These are phyloP conservation scores for Hipparchia sbordonii DNA, from an alignment of 2,888 invertebrate species.

Conservation along the genomic window DNA sequence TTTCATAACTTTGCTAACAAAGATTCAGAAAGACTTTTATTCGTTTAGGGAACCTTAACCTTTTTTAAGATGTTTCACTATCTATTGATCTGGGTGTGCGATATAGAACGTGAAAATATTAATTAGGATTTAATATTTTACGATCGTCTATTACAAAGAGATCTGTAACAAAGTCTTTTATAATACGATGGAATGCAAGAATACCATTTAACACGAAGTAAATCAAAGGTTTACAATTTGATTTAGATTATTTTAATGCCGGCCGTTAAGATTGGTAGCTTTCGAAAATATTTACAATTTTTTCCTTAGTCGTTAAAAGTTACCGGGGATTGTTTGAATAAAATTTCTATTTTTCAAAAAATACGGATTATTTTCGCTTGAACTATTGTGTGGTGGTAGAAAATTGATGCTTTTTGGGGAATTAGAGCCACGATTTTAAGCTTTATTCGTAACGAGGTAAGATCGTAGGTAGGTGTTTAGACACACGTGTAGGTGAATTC, in stretches of 20 bases:
- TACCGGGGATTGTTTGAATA: conserved; percentile 14
- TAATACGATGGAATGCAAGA: conserved; percentile 14
- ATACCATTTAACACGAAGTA: conserved; percentile 14
- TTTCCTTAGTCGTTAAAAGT: background rate
- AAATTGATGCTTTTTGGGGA: conserved; percentile 15
- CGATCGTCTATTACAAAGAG: conserved; percentile 1
- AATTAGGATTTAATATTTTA: background rate
- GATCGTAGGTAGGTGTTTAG: conserved; percentile 13
- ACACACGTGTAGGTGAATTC: conserved; percentile 32
- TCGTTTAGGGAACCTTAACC: no score
- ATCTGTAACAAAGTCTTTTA: conserved; percentile 18
- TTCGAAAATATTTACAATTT: conserved; percentile 32
- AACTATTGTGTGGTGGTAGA: conserved; percentile 17
- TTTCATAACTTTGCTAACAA: no score
- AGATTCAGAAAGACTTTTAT: no score
- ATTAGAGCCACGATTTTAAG: conserved; percentile 13
- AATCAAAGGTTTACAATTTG: conserved; percentile 29
- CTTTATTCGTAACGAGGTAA: conserved; percentile 30
- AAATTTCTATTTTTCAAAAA: conserved; percentile 29
- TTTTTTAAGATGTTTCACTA: no score
- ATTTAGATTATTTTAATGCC: conserved; percentile 28
- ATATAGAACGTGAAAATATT: background rate
- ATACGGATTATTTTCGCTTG: conserved; percentile 32
- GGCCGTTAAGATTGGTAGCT: conserved; percentile 31
- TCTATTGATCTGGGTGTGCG: no score